Conservation (phyloP, 1,140 invertebrate genomes). For the Drosophila trapezifrons region DNA sequence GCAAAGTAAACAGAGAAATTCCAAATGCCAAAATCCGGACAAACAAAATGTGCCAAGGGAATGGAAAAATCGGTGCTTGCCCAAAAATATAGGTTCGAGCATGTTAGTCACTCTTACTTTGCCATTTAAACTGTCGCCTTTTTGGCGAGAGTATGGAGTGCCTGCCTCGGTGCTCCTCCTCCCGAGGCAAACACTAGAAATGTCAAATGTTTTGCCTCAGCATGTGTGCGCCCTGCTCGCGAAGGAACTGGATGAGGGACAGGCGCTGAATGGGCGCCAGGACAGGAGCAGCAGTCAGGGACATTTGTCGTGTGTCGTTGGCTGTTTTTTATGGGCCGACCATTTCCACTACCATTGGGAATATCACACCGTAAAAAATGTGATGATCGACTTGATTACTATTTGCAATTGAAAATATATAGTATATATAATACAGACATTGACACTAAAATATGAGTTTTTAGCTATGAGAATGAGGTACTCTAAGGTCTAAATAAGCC, state of each 20-base stretch:
- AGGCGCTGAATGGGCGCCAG: conserved; percentile 17
- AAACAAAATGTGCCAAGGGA: conserved; percentile 21
- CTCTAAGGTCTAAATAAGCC: no score
- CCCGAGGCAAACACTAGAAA: conserved; percentile 60
- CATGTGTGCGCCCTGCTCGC: conserved; percentile 30
- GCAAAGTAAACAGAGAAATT: conserved; percentile 10
- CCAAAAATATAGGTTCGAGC: conserved; percentile 20
- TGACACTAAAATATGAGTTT: no score
- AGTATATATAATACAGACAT: no score
- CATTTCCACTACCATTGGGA: conserved; percentile 19
- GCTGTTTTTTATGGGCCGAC: conserved; percentile 48
- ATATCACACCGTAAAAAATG: conserved; percentile 12
- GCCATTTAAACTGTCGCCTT: conserved; percentile 53
- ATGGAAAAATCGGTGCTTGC: conserved; percentile 38
- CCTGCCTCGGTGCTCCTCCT: conserved; percentile 20
- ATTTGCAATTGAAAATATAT: neutral
- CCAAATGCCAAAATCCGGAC: conserved; percentile 10
- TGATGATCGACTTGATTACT: neutral
- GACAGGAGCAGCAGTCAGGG: conserved; percentile 46
- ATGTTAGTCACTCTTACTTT: conserved; percentile 43
- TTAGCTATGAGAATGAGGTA: no score
- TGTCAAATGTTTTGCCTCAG: conserved; percentile 58
- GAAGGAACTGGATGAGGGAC: conserved; percentile 6
- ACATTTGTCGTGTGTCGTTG: conserved; percentile 45
- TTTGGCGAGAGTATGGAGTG: conserved; percentile 26